Evolutionary conservation across 2,113 vertebrate species (phyloP).

Genomic region (Ctenomys sociabilis): DNA sequence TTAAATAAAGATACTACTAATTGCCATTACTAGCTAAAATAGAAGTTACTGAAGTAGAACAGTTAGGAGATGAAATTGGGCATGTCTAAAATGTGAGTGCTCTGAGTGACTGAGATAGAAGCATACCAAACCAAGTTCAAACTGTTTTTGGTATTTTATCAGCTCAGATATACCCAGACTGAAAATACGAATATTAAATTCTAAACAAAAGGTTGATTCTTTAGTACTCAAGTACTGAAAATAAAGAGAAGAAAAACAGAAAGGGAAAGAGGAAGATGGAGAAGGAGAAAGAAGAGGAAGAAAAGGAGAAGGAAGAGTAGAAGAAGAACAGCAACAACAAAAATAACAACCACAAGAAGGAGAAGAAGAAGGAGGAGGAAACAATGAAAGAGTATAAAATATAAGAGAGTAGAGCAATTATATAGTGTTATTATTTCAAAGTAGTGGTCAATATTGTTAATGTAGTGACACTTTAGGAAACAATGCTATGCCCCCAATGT

Average conservation of each 20-base stretch:
- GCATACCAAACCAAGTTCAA: background rate
- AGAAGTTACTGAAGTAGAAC: background rate
- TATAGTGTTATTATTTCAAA: background rate
- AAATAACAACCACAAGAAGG: no score
- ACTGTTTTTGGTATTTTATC: background rate
- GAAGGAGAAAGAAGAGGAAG: no score
- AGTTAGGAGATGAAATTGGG: no score
- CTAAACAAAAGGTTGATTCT: background rate
- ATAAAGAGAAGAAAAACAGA: no score
- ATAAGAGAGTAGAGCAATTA: background rate
- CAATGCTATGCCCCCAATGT: background rate
- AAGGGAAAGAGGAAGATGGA: no score
- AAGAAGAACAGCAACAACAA: no score
- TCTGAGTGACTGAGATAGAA: background rate
- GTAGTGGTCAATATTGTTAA: background rate
- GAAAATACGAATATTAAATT: background rate
- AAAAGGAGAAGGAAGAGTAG: no score
- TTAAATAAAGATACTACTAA: background rate
- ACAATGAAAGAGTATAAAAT: background rate
- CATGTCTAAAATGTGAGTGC: no score
- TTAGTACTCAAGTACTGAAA: background rate
- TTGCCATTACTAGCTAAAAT: background rate
- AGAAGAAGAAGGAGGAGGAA: background rate
- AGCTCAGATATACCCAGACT: background rate
- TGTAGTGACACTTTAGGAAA: background rate